Evolutionary conservation across 2,888 invertebrate genomes (phyloP), one percentile per base, ranked within the genome.

Genomic region (Diarsia brunnea): DNA sequence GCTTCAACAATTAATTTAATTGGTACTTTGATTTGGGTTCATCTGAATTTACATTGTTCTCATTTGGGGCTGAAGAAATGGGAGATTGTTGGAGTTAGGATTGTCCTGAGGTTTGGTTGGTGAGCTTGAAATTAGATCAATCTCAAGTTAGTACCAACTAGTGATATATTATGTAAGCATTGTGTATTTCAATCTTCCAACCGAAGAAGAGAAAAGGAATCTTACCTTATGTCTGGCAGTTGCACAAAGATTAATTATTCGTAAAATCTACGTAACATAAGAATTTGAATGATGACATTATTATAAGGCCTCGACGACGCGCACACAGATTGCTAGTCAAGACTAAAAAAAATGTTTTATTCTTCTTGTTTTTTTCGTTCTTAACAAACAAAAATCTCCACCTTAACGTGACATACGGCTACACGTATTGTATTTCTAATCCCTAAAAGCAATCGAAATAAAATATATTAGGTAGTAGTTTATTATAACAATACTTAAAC

Each of bases 1-100:
- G 77, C 53, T 65, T 61, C 71, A 71, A 64, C 43, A 66, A 75
- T 78, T 68, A 68, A 72, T 78, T 78, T 84, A 75, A 82, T 75
- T 79, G 79, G 65, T 64, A 51, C 71, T 84, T 75, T 77, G 80
- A 86, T 77, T 82, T 75, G 71, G 65, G 61, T 73, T 79, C 51
- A 71, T 73, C 73, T 76, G 58, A 81, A 69, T 84, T 73, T 63
- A 67, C 63, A 81, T 78, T 74, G 66, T 74, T 68, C 72, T 71
- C 16, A 79, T 61, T 64, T 72, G 31, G 31, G 27, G 38, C 19
- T 47, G 24, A 64, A 71, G 55, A 65, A 78, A 65, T 71, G 3
- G 31, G 12, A 21, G 58, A 55, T 43, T 43, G 43, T 49, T 24
- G 63, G 38, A 16, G 5, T 69, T 43, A 1, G 7, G 14, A 49